Evolutionary conservation across 2,797 vertebrate genomes (phyloP).

Genomic region (Hippocampus kuda): DNA sequence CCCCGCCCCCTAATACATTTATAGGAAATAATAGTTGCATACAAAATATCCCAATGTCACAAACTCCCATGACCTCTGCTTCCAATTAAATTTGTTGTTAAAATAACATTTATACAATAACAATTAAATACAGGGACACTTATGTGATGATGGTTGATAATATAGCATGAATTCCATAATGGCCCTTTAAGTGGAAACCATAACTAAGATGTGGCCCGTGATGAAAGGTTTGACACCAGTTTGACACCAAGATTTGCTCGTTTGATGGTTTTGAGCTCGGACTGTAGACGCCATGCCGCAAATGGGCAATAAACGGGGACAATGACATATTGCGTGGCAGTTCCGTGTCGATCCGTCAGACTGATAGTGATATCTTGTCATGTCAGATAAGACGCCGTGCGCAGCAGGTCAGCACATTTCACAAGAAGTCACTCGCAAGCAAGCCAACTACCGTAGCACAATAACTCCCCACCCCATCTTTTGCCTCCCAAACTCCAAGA

Average conservation of each 20-base stretch:
- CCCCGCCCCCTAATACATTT: too few species aligned
- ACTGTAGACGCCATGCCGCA: not conserved
- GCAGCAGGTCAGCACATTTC: conserved; percentile 7
- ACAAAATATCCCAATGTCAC: not conserved
- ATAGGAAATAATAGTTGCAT: too few species aligned
- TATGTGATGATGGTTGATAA: not conserved
- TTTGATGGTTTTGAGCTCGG: not conserved
- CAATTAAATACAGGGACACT: too few species aligned
- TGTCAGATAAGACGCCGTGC: not conserved
- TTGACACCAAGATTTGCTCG: not conserved
- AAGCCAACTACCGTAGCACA: conserved; percentile 12
- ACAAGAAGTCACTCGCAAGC: conserved; percentile 13
- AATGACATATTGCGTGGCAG: not conserved
- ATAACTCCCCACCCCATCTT: not conserved
- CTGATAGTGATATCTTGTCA: conserved; percentile 14
- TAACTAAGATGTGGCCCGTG: not conserved
- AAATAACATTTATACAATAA: too few species aligned
- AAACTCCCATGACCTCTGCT: not conserved
- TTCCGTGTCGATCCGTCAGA: conserved; percentile 14
- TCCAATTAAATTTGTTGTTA: not conserved
- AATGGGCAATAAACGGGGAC: not conserved
- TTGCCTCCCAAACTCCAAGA: conserved; percentile 5
- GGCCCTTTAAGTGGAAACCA: not conserved
- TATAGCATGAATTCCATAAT: not conserved
- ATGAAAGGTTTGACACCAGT: not conserved